phyloP scores from a whole-genome alignment of 2,888 invertebrate genomes.

The Drosophila yooni region DNA sequence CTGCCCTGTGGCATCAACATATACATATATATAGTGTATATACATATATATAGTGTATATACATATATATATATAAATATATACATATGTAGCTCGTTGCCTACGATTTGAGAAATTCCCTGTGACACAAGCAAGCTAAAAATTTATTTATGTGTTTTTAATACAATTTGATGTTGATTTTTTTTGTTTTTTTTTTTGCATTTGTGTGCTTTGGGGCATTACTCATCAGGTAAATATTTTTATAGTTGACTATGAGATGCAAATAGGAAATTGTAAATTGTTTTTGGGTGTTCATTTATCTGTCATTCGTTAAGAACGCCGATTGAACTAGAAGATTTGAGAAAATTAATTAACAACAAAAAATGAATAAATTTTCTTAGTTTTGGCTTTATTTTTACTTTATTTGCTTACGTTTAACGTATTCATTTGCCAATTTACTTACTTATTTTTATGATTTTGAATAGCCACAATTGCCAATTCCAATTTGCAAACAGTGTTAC shows the following conservation, averaged over 20 bases:
- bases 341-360: not conserved
- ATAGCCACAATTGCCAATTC: not conserved
- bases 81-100: not conserved
- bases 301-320: not conserved
- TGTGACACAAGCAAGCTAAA: constrained; percentile 47
- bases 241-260: not conserved
- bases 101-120: constrained; percentile 50
- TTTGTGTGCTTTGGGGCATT: not conserved
- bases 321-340: not conserved
- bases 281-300: constrained; percentile 49
- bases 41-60: constrained; percentile 8
- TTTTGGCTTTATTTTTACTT: not conserved
- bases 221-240: not conserved
- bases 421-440: not conserved
- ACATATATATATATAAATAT: constrained; percentile 23
- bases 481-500: not conserved
- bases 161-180: constrained; percentile 66
- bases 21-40: constrained; percentile 7
- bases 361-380: not conserved
- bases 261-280: not conserved
- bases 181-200: not conserved
- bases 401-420: not conserved
- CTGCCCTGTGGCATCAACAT: constrained; percentile 35
- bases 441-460: not conserved
- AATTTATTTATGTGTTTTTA: constrained; percentile 77